Percentiles rank a stretch among this genome's conserved stretches.
Evolutionary conservation across 2,888 invertebrate genomes (phyloP).

Genomic region (Drosophila maculinotata): DNA sequence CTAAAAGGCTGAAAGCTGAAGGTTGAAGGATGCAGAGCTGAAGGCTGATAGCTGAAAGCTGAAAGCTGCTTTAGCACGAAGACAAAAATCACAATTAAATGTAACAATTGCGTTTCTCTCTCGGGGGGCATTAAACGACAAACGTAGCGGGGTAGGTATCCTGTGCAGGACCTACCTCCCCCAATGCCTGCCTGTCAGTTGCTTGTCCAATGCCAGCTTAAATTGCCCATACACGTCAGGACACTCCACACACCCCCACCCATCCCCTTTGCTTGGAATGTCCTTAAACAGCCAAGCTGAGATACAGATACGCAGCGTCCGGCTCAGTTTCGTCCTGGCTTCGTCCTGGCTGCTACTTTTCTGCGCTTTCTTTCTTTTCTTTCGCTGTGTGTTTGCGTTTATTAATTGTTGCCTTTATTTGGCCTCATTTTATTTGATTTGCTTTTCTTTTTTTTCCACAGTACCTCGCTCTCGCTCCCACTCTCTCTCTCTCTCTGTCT

Average conservation of each 20-base stretch:
- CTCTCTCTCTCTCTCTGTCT: slow-evolving; percentile 6
- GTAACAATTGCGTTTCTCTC: slow-evolving; percentile 80
- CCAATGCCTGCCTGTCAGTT: slow-evolving; percentile 60
- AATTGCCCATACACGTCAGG: slow-evolving; percentile 79
- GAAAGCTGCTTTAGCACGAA: slow-evolving; percentile 50
- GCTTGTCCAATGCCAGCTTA: slow-evolving; percentile 80
- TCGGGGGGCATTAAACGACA: slow-evolving; percentile 73
- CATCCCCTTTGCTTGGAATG: slow-evolving; percentile 28
- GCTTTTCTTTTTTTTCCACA: slow-evolving; percentile 60
- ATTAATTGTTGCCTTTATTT: slow-evolving; percentile 81
- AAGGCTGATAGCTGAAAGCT: slow-evolving; percentile 23
- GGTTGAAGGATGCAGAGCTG: slow-evolving; percentile 14
- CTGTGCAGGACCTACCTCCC: slow-evolving; percentile 10
- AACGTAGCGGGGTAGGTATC: slow-evolving; percentile 50
- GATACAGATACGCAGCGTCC: slow-evolving; percentile 56
- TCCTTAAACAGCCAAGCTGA: slow-evolving; percentile 45
- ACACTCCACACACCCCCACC: slow-evolving; percentile 40
- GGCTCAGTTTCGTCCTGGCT: slow-evolving; percentile 46
- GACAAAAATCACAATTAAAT: slow-evolving; percentile 80
- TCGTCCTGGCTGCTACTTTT: slow-evolving; percentile 41
- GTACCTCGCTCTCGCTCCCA: slow-evolving; percentile 2
- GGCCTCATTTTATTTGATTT: slow-evolving; percentile 81
- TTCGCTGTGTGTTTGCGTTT: slow-evolving; percentile 72
- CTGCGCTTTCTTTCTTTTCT: too few species aligned
- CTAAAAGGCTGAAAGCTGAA: slow-evolving; percentile 39